Evolutionary conservation across 1,140 invertebrate genomes (phyloP).

Genomic region (Zaprionus davidi): DNA sequence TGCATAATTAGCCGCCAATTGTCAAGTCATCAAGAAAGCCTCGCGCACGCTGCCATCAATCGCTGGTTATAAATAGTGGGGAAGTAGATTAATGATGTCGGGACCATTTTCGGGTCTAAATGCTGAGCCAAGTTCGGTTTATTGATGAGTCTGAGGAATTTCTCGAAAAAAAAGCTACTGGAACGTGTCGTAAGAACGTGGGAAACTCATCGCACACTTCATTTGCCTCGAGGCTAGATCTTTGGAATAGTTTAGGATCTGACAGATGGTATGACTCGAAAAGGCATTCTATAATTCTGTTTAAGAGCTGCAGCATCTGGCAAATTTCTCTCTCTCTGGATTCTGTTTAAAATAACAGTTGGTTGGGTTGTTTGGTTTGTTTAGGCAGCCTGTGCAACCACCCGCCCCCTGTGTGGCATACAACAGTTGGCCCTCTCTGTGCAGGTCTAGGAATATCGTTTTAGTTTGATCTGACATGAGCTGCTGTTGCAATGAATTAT

Average conservation of each 20-base stretch:
- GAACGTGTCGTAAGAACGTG: conserved; percentile 47
- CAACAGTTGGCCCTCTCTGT: conserved; percentile 19
- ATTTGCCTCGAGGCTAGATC: conserved; percentile 6
- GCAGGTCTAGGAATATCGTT: conserved; percentile 7
- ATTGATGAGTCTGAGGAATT: conserved; percentile 57
- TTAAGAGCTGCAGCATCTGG: conserved; percentile 54
- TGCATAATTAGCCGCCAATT: conserved; percentile 77
- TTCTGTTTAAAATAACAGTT: conserved; percentile 50
- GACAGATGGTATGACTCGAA: conserved; percentile 21
- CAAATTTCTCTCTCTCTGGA: conserved; percentile 34
- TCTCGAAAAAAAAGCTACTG: conserved; percentile 34
- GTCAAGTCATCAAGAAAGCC: conserved; percentile 58
- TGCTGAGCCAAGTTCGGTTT: conserved; percentile 52
- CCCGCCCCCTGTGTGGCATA: conserved; percentile 20
- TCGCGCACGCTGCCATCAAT: conserved; percentile 43
- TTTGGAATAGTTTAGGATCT: conserved; percentile 3
- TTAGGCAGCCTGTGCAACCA: not conserved
- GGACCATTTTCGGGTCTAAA: conserved; percentile 56
- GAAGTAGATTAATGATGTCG: conserved; percentile 71
- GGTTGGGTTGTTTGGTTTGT: conserved; percentile 23
- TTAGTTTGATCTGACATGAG: conserved; percentile 36
- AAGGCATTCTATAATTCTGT: conserved; percentile 6
- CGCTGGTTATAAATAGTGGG: conserved; percentile 60
- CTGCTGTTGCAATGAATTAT: conserved; percentile 61
- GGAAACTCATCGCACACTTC: conserved; percentile 24